Evolutionary conservation across 2,113 vertebrate genomes (phyloP).

Genomic region (Campylomormyrus numenius): DNA sequence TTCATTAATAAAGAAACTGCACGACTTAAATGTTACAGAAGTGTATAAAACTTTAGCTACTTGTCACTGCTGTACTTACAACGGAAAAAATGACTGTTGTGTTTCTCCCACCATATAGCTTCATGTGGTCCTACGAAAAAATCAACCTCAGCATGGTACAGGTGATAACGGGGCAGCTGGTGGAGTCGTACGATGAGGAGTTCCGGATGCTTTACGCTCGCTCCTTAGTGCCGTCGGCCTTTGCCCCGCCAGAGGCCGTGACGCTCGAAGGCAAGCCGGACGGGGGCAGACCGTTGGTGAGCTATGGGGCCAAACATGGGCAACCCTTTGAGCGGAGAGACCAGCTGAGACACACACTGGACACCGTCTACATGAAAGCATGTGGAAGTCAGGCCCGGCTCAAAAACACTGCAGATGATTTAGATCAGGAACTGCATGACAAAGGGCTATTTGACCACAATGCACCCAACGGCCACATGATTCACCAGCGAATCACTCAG

Average conservation of each 20-base stretch:
- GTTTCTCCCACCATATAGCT: constrained; percentile 59
- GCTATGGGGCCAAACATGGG: constrained; percentile 60
- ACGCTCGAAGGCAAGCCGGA: constrained; percentile 55
- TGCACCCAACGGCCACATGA: constrained; percentile 54
- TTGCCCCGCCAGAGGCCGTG: constrained; percentile 55
- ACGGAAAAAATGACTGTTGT: neutral
- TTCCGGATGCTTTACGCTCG: constrained; percentile 87
- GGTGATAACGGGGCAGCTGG: constrained; percentile 83
- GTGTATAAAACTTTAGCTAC: neutral
- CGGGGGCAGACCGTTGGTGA: constrained; percentile 57
- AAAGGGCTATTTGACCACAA: constrained; percentile 50
- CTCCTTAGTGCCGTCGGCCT: constrained; percentile 67
- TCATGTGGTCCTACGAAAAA: constrained; percentile 95
- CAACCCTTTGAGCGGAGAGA: constrained; percentile 64
- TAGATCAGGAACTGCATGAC: constrained; percentile 58
- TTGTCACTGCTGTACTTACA: neutral
- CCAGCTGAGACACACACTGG: constrained; percentile 68
- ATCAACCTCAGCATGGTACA: constrained; percentile 94
- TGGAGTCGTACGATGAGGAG: constrained; percentile 90
- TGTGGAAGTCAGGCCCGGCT: constrained; percentile 58
- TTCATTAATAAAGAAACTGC: neutral
- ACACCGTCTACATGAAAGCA: constrained; percentile 66
- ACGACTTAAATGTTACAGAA: neutral
- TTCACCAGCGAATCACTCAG: constrained; percentile 58
- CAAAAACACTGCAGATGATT: constrained; percentile 25